Base-by-base conservation (phyloP, 2,888 invertebrate genomes). In the Hypolimnas misippus region DNA sequence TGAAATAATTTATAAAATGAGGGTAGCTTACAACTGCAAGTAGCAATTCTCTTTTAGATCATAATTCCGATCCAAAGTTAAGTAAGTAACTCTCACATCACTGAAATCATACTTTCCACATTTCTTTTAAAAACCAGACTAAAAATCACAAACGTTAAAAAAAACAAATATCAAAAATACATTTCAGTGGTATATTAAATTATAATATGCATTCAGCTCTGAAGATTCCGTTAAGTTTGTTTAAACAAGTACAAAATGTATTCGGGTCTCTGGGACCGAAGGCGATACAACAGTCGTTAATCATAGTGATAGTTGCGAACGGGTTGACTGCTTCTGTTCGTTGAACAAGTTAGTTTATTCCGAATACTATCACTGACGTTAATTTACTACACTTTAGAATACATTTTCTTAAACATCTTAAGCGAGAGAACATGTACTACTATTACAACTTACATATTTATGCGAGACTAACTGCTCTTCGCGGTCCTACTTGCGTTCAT, bases 231-330 rank as follows among this genome's bases (percentile, higher is more conserved):
- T 21, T 21, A 46, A 46, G 44, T 46, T 62, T 46, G 38, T 52
- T 42, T 52, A 66, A 68, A 68, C 63, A 66, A 64, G 57, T 62
- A 52, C 25, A 46, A 64, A 63, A 55, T 67, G 57, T 55, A 64
- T 62, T 51, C 56, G 57, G 67, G 66, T 62, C 65, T 63, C 55
- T 62, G 58, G 67, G 61, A 65, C 67, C 67, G 63, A 56, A 64
- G 64, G 63, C 65, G 63, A 63, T 63, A 66, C 62, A 69, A 65
- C 57, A 67, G 63, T 67, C 69, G 70, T 70, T 69, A 70, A 69
- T 70, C 70, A 70, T 66, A 56, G 65, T 54, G 61, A 69, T 67
- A 70, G 69, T 67, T 66, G 42, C 55, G 51, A 68, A 65, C 62
- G 63, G 67, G 65, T 67, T 69, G 66, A 63, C 63, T 65, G 67